Base-by-base conservation (phyloP, 2,888 invertebrate species). In the Pristionchus mayeri region DNA sequence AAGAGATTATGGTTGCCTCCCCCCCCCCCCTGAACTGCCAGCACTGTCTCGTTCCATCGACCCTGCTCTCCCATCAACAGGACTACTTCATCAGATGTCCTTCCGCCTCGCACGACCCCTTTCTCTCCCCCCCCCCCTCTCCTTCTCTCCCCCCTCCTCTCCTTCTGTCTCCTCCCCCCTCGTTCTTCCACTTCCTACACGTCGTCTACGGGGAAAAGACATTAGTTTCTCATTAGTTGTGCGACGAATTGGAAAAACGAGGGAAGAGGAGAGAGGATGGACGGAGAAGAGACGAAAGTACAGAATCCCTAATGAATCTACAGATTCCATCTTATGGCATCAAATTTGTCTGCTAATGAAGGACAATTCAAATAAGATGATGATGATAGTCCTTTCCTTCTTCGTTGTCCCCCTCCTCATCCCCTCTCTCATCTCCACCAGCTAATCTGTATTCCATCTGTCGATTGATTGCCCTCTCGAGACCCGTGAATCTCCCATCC, bases 171-270 rank as follows among this genome's bases (percentile, higher is more conserved):
- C 63, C 34, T 16, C 37, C 44, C 44, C 16, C 27, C 48, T 44
- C 27, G 44, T 16, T 27, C 75, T 75, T 75, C 75, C 48, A 44
- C 75, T 48, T 75, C 75, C 34, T 75, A 44, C 44, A 24, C 48
- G 27, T 75, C 75, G 44, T 48, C 48, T 48, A 24, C 44, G 44
- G 27, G n/a, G 4, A 48, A 75, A 48, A 75, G 75, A 48, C 75
- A 75, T 67, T 67, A 67, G 67, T 67, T 67, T 67, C 67, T 67
- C 67, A 67, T 67, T 67, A 67, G 67, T 63, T 34, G 57, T 60
- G 57, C 57, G 67, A 67, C 67, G 37, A 67, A 67, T 67, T 67
- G 67, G 67, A 67, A 67, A 60, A 67, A 67, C 67, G 75, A 75
- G 44, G 75, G 48, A 75, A 37, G 27, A n/a, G 67, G 9, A 67